phyloP scores from a whole-genome alignment of 2,888 invertebrate species.

The Cephonodes hylas region DNA sequence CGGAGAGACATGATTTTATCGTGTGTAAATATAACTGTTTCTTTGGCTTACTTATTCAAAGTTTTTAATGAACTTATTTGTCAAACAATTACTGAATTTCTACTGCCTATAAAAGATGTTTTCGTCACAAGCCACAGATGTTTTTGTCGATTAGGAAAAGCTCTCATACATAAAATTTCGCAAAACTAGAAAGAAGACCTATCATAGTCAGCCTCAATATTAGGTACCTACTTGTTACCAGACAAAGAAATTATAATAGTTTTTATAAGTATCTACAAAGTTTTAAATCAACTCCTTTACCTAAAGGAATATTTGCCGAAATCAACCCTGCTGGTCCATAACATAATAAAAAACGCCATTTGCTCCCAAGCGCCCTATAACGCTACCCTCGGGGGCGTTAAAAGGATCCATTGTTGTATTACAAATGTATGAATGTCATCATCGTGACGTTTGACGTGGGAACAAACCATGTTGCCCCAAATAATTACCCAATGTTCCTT shows the following conservation, averaged over 20 bases:
- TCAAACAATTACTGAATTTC: too few relatives aligned
- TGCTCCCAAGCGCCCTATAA: slow-evolving; percentile 52
- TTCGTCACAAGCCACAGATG: too few relatives aligned
- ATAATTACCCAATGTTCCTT: slow-evolving; percentile 36
- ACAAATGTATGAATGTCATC: slow-evolving; percentile 76
- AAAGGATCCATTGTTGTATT: slow-evolving; percentile 73
- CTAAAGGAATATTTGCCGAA: neutral
- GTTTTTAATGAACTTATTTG: too few relatives aligned
- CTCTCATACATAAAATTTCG: too few relatives aligned
- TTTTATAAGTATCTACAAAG: too few relatives aligned
- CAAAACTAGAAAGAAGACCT: too few relatives aligned
- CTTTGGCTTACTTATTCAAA: neutral
- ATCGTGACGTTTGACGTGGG: slow-evolving; percentile 70
- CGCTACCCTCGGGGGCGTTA: slow-evolving; percentile 48
- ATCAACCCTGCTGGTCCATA: slow-evolving; percentile 10
- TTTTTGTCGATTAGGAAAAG: too few relatives aligned
- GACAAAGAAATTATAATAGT: too few relatives aligned
- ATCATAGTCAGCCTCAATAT: too few relatives aligned
- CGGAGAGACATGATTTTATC: slow-evolving; percentile 45
- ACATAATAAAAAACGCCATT: slow-evolving; percentile 8
- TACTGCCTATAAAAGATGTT: too few relatives aligned
- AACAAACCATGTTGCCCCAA: slow-evolving; percentile 59
- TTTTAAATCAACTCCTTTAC: too few relatives aligned
- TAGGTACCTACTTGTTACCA: too few relatives aligned
- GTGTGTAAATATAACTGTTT: slow-evolving; percentile 45